Percentiles rank a stretch among this genome's conserved stretches.
phyloP scores from a whole-genome alignment of 2,888 invertebrate genomes.

The Odontocerum albicorne region DNA sequence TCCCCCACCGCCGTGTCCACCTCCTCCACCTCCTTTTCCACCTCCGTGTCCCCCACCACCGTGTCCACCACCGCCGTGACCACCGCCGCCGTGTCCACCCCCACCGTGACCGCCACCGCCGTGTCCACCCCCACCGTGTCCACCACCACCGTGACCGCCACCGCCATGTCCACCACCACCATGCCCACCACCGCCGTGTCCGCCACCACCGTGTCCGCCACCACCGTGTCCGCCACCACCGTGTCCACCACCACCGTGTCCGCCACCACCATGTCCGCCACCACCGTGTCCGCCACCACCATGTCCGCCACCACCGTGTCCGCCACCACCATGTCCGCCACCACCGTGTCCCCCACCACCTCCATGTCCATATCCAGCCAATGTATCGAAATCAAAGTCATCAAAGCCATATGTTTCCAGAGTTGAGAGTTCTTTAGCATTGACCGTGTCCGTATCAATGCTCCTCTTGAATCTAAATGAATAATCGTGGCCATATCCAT shows the following conservation, averaged over 20 bases:
- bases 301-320: slow-evolving; percentile 3
- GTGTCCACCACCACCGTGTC: slow-evolving; percentile 16
- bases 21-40: slow-evolving; percentile 2
- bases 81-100: slow-evolving; percentile 4
- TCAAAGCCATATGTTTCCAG: too few species aligned
- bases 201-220: slow-evolving; percentile 6
- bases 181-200: not conserved
- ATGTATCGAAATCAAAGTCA: too few species aligned
- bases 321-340: not conserved
- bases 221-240: slow-evolving; percentile 16
- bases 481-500: too few species aligned
- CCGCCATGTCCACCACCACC: slow-evolving; percentile 14
- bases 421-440: too few species aligned
- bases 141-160: not conserved
- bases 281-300: slow-evolving; percentile 14
- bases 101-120: slow-evolving; percentile 2
- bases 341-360: not conserved
- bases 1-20: slow-evolving; percentile 3
- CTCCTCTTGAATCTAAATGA: too few species aligned
- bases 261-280: slow-evolving; percentile 7
- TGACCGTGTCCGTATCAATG: too few species aligned
- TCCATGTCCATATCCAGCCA: slow-evolving; percentile 12
- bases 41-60: slow-evolving; percentile 11
- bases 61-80: slow-evolving; percentile 2
- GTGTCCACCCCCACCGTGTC: slow-evolving; percentile 1